phyloP scores from a whole-genome alignment of 64 coral and sea anemone genomes.

The Orbicella faveolata region DNA sequence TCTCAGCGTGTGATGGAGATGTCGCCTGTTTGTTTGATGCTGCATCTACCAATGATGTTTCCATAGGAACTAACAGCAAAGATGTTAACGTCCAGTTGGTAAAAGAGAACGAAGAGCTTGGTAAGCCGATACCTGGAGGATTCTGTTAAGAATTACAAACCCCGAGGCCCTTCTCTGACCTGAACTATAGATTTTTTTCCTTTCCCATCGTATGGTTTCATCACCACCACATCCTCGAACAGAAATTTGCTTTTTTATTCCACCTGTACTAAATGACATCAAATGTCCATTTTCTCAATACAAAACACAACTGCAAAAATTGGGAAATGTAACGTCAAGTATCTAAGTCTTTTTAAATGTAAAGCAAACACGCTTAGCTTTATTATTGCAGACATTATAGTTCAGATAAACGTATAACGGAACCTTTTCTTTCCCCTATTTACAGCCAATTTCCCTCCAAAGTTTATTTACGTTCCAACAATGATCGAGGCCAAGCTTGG shows the following conservation, averaged over 20 bases:
- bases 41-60: slow-evolving; percentile 38
- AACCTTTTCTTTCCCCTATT: neutral
- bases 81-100: neutral
- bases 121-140: neutral
- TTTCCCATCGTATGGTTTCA: too few relatives aligned
- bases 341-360: too few relatives aligned
- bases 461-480: slow-evolving; percentile 4
- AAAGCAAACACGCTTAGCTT: too few relatives aligned
- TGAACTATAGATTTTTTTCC: too few relatives aligned
- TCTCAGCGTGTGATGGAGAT: slow-evolving; percentile 10
- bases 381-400: neutral
- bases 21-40: slow-evolving; percentile 34
- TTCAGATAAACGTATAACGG: neutral
- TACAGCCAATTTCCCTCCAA: slow-evolving; percentile 26
- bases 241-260: too few relatives aligned
- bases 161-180: too few relatives aligned
- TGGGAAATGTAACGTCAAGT: too few relatives aligned
- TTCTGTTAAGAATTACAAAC: too few relatives aligned
- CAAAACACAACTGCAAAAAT: too few relatives aligned
- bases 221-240: too few relatives aligned
- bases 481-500: slow-evolving; percentile 3
- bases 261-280: too few relatives aligned
- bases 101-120: slow-evolving; percentile 23
- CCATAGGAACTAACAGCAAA: slow-evolving; percentile 21
- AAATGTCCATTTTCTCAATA: too few relatives aligned